Evolutionary conservation across 2,797 vertebrate genomes (phyloP).

Genomic region (Coreius guichenoti): DNA sequence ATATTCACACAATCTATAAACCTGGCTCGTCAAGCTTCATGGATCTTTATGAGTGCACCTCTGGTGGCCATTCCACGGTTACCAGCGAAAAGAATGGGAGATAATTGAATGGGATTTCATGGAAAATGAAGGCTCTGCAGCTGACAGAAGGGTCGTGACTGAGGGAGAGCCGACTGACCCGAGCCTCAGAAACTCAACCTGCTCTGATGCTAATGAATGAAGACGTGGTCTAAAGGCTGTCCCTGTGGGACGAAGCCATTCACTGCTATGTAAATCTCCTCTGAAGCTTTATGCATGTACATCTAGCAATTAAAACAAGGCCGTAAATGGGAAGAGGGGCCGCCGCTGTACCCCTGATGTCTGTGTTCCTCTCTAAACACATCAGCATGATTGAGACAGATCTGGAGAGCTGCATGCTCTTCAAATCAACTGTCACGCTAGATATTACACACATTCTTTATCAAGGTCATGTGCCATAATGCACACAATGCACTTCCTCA

Average conservation of each 20-base stretch:
- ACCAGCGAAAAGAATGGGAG: conserved; percentile 50
- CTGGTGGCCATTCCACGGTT: conserved; percentile 47
- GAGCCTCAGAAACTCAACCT: conserved; percentile 7
- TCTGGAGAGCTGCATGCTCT: conserved; percentile 53
- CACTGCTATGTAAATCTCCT: conserved; percentile 63
- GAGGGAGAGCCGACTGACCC: neutral
- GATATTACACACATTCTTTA: conserved; percentile 58
- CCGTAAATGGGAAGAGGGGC: conserved; percentile 38
- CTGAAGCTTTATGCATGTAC: conserved; percentile 68
- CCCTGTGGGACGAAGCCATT: conserved; percentile 59
- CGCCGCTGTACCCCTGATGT: conserved; percentile 66
- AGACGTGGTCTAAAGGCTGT: conserved; percentile 54
- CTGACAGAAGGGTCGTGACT: conserved; percentile 40
- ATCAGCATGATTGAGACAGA: conserved; percentile 68
- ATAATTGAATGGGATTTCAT: conserved; percentile 60
- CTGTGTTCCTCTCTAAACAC: conserved; percentile 66
- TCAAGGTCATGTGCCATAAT: conserved; percentile 30
- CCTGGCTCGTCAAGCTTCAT: conserved; percentile 42
- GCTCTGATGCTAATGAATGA: neutral
- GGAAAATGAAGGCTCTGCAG: conserved; percentile 52
- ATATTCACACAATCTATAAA: conserved; percentile 33
- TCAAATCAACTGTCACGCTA: conserved; percentile 60
- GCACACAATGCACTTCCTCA: neutral
- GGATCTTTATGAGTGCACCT: conserved; percentile 46
- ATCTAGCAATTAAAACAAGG: conserved; percentile 67